A percentile compares a stretch with the other conserved stretches of the same genome.
Conservation (phyloP, 2,888 invertebrate species). For the Ditylenchus weischeri region DNA sequence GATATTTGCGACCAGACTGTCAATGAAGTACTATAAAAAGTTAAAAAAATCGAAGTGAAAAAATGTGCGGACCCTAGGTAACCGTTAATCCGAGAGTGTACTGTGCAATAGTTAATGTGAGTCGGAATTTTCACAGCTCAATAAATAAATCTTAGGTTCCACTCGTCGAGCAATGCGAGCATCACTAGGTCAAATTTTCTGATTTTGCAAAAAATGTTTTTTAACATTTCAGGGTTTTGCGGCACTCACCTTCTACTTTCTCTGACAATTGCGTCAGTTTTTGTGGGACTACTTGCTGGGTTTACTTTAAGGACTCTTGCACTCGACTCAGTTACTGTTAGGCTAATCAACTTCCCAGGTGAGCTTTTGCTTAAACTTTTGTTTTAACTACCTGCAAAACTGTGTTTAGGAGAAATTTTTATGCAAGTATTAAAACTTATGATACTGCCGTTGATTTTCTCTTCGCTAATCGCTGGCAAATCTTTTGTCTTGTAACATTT, state of each 20-base stretch:
- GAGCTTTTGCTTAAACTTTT: too few species aligned
- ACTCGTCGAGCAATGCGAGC: conserved; percentile 6
- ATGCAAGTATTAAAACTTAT: conserved; percentile 82
- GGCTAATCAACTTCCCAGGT: conserved; percentile 80
- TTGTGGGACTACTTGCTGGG: conserved; percentile 68
- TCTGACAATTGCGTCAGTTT: conserved; percentile 72
- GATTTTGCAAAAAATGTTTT: too few species aligned
- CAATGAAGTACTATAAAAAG: too few species aligned
- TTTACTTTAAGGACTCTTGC: conserved; percentile 64
- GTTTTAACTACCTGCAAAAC: too few species aligned
- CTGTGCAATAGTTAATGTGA: too few species aligned
- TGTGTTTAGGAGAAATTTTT: conserved; percentile 69
- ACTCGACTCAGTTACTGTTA: conserved; percentile 63
- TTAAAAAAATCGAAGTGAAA: too few species aligned
- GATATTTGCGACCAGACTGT: too few species aligned
- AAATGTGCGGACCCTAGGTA: too few species aligned
- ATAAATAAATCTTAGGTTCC: background rate
- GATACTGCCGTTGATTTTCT: conserved; percentile 82
- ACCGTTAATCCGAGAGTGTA: too few species aligned
- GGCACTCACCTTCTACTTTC: conserved; percentile 74
- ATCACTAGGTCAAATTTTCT: background rate
- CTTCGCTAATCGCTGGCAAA: conserved; percentile 73
- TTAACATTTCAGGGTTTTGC: conserved; percentile 13
- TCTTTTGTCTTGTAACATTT: conserved; percentile 1
- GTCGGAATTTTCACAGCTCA: too few species aligned